Evolutionary conservation across 1,140 invertebrate genomes (phyloP).

Genomic region (Drosophila leontia): DNA sequence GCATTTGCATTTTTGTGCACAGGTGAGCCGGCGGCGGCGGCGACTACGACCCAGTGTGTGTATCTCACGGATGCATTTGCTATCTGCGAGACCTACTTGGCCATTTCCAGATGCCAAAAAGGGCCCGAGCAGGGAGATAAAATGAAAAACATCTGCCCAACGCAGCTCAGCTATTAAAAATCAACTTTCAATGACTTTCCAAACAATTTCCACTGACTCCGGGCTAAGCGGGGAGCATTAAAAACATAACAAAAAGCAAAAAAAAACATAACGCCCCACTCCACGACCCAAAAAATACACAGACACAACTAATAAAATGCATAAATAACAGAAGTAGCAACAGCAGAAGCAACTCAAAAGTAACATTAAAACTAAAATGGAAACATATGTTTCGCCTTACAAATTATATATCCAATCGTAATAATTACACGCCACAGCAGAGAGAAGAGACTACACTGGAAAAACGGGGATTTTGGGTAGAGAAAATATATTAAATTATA

Average conservation of each 20-base stretch:
- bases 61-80: conserved; percentile 52
- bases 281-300: conserved; percentile 5
- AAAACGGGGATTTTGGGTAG: not conserved
- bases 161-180: conserved; percentile 37
- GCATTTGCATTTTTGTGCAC: conserved; percentile 74
- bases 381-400: conserved; percentile 79
- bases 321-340: conserved; percentile 60
- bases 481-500: not conserved
- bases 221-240: conserved; percentile 28
- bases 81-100: conserved; percentile 48
- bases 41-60: not conserved
- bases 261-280: conserved; percentile 1
- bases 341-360: conserved; percentile 36
- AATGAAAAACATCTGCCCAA: conserved; percentile 27
- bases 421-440: conserved; percentile 67
- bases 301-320: conserved; percentile 74
- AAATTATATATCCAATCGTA: conserved; percentile 81
- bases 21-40: conserved; percentile 29
- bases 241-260: conserved; percentile 12
- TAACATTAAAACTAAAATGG: conserved; percentile 74
- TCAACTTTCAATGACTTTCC: conserved; percentile 63
- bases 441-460: conserved; percentile 3
- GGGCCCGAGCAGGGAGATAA: conserved; percentile 9
- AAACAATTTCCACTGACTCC: conserved; percentile 54
- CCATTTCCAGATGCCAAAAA: conserved; percentile 33